These are phyloP conservation scores for Pseudochirops corinnae DNA, from an alignment of 2,797 vertebrate species.

Conservation along the genomic window DNA sequence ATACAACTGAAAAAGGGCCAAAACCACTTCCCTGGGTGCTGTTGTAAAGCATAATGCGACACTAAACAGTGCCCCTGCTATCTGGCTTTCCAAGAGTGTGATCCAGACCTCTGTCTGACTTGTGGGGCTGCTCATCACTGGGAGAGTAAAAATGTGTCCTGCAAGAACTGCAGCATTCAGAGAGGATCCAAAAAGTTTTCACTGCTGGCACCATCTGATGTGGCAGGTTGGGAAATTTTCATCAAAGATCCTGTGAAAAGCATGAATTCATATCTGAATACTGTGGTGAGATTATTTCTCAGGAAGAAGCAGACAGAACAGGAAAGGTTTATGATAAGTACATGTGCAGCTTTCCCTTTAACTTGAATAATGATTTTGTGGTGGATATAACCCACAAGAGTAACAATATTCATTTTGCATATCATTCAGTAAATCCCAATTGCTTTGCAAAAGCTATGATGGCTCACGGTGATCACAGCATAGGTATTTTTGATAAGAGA, in stretches of 20 bases:
- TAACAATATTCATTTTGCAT: constrained; percentile 99
- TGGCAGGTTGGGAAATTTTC: constrained; percentile 99
- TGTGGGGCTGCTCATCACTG: constrained; percentile 98
- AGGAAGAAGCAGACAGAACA: constrained; percentile 98
- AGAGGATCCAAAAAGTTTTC: constrained; percentile 98
- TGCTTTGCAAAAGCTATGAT: constrained; percentile 99
- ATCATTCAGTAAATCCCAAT: constrained; percentile 99
- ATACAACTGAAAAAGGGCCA: constrained; percentile 99
- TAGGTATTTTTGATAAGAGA: constrained; percentile 99
- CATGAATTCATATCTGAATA: no score
- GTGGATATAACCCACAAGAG: constrained; percentile 98
- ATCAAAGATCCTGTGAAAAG: constrained; percentile 94
- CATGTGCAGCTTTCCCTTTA: constrained; percentile 99
- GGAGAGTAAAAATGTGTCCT: constrained; percentile 99
- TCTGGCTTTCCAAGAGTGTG: constrained; percentile 95
- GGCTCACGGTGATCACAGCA: constrained; percentile 99
- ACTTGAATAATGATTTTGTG: constrained; percentile 99
- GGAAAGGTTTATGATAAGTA: constrained; percentile 99
- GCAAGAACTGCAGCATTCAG: constrained; percentile 99
- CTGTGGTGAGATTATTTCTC: constrained; percentile 93
- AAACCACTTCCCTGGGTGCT: constrained; percentile 97
- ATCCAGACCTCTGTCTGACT: constrained; percentile 97
- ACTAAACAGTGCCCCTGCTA: constrained; percentile 99
- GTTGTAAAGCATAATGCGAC: constrained; percentile 98
- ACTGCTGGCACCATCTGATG: constrained; percentile 96